Percentiles rank a stretch among this genome's conserved stretches.
These are phyloP conservation scores for Zapornia atra DNA, from an alignment of 2,113 vertebrate genomes.

Conservation along the genomic window DNA sequence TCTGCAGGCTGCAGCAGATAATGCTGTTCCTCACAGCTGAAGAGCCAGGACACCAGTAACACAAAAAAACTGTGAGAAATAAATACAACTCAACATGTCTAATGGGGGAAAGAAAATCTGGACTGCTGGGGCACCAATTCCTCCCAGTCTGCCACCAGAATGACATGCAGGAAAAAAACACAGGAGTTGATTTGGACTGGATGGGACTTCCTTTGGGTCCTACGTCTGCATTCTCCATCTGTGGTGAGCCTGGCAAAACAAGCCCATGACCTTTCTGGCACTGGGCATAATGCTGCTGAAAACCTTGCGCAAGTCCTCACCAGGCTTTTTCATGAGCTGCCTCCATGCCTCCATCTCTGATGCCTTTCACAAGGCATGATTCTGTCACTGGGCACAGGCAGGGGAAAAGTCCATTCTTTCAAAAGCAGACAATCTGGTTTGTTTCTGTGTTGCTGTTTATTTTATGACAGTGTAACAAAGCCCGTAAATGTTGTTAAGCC, in stretches of 20 bases:
- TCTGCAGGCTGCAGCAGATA: background rate
- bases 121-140: background rate
- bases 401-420: slow-evolving; percentile 7
- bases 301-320: background rate
- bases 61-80: background rate
- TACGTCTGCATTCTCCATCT: background rate
- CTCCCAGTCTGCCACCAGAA: background rate
- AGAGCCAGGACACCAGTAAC: background rate
- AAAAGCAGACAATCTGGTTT: background rate
- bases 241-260: background rate
- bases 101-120: background rate
- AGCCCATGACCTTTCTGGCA: background rate
- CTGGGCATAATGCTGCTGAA: background rate
- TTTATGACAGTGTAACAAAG: slow-evolving; percentile 45
- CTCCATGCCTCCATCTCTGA: background rate
- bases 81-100: background rate
- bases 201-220: background rate
- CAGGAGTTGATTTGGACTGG: background rate
- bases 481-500: slow-evolving; percentile 26
- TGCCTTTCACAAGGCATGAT: background rate
- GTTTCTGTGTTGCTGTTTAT: slow-evolving; percentile 47
- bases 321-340: background rate
- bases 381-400: background rate
- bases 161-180: background rate
- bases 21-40: background rate